These are phyloP conservation scores for Machimus atricapillus DNA, from an alignment of 2,888 invertebrate species.

Conservation along the genomic window DNA sequence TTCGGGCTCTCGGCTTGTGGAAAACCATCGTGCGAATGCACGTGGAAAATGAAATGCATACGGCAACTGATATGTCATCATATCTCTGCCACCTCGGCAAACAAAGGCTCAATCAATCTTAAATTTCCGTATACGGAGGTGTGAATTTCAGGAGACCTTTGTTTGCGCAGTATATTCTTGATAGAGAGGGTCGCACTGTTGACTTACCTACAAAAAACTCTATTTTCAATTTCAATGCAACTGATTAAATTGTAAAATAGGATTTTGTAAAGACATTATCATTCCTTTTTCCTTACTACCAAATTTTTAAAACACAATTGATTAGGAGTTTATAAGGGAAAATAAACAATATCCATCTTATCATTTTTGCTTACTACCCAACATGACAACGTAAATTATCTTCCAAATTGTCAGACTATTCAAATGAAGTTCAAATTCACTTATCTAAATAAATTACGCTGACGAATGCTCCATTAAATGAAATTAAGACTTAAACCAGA, in stretches of 20 bases:
- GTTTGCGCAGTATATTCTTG: background rate
- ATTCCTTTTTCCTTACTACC: no score
- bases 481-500: background rate
- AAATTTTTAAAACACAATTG: no score
- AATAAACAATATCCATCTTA: no score
- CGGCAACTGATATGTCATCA: conserved; percentile 27
- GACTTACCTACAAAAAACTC: background rate
- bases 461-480: background rate
- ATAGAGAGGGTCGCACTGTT: background rate
- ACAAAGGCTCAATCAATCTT: conserved; percentile 23
- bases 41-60: background rate
- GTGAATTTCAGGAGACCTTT: background rate
- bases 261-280: no score
- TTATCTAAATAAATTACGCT: background rate
- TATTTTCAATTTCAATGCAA: background rate
- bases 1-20: background rate
- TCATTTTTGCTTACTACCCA: background rate
- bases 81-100: conserved; percentile 20
- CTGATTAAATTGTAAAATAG: background rate
- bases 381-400: background rate
- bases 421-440: background rate
- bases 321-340: no score
- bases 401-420: background rate
- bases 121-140: background rate
- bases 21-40: background rate